Conservation (phyloP, 2,113 vertebrate genomes). For the Amblyornis subalaris region DNA sequence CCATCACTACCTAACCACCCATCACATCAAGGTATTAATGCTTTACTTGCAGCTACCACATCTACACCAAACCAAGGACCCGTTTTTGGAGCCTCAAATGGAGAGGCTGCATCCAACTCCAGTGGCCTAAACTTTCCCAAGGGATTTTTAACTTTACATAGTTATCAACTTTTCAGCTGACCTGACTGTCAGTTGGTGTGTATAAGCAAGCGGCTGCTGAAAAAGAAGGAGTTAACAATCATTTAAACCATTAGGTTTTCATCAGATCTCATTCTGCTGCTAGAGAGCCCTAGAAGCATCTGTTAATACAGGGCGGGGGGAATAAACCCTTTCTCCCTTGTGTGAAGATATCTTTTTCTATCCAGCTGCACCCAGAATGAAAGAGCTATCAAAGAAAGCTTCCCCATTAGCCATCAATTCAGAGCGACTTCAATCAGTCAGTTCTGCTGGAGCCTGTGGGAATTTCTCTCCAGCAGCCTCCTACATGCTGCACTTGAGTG, state of each 20-base stretch:
- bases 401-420: slow-evolving; percentile 63
- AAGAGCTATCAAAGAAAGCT: slow-evolving; percentile 61
- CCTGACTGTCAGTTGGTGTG: background rate
- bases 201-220: background rate
- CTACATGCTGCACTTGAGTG: slow-evolving; percentile 60
- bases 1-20: background rate
- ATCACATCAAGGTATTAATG: background rate
- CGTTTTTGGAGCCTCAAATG: background rate
- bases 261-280: slow-evolving; percentile 45
- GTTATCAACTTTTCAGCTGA: background rate
- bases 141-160: background rate
- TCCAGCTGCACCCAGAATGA: slow-evolving; percentile 58
- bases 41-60: background rate
- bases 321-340: slow-evolving; percentile 6
- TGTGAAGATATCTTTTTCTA: slow-evolving; percentile 25
- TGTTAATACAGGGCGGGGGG: slow-evolving; percentile 44
- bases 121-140: background rate
- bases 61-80: background rate
- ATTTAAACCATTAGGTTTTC: slow-evolving; percentile 51
- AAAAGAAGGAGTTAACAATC: slow-evolving; percentile 38
- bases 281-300: slow-evolving; percentile 58
- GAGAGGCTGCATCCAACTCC: background rate
- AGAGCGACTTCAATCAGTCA: slow-evolving; percentile 68
- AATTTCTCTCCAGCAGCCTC: slow-evolving; percentile 65
- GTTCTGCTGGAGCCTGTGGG: slow-evolving; percentile 60